Evolutionary conservation across 2,113 vertebrate species (phyloP), one percentile per base, ranked within the genome.

Genomic region (Pterocles burchelli): DNA sequence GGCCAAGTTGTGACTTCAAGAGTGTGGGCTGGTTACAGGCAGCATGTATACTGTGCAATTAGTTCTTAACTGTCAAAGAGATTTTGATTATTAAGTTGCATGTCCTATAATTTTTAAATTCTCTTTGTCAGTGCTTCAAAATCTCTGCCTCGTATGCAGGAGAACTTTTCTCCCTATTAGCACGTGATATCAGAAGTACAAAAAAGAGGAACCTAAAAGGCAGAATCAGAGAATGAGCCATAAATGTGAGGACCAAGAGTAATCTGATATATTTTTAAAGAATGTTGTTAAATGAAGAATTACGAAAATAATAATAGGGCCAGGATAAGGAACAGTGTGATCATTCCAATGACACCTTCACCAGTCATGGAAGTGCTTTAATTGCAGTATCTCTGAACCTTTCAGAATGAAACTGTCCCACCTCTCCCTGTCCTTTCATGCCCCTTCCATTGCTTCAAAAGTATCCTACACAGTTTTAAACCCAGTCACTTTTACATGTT

Each of bases 21-120:
- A 92, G 34, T 48, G n/a, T 36, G 22, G 61, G 24, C 54, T 95
- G 65, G 65, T 68, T 90, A 63, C 52, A 86, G 76, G 61, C 52
- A 41, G 45, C n/a, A 19, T 83, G 13, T 95, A 28, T 71, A 20
- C 58, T 52, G 28, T 66, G 52, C 67, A 86, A 59, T 79, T 96
- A 90, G 86, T 85, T 84, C 25, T 86, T 86, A 92, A 55, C 55
- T 66, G n/a, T 55, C 14, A 0, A 34, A 92, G 52, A 74, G 76
- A 74, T 62, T 96, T 93, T 87, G 68, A 82, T 95, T 93, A 92
- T 90, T 95, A 95, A 92, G 88, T 91, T 90, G 63, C 20, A 13
- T 77, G 24, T 85, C 29, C 46, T 93, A 34, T 73, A 55, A 76
- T 95, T 96, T 73, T 85, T 61, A 22, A 95, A 85, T 91, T 90